A percentile compares a stretch with the other conserved stretches of the same genome.
Conservation (phyloP, 35 echinoderm and acorn worm species). For the Ophiothrix spiculata region DNA sequence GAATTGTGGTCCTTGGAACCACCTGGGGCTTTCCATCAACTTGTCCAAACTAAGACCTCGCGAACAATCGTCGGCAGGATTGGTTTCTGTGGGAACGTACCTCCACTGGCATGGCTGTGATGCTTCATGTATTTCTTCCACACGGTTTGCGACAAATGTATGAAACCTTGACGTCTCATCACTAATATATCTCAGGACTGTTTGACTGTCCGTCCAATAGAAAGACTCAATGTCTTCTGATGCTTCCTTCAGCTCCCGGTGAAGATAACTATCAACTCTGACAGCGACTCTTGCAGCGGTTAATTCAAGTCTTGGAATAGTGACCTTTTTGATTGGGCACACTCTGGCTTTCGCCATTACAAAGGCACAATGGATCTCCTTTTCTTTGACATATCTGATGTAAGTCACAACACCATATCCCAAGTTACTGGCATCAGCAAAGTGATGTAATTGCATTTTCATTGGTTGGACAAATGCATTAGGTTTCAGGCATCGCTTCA, state of each 20-base stretch:
- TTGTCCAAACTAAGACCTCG: background rate
- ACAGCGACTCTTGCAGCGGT: slow-evolving; percentile 40
- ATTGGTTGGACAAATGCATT: slow-evolving; percentile 31
- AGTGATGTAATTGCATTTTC: slow-evolving; percentile 56
- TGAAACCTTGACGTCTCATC: slow-evolving; percentile 34
- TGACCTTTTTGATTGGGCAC: slow-evolving; percentile 52
- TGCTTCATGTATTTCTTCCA: slow-evolving; percentile 30
- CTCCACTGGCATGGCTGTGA: slow-evolving; percentile 39
- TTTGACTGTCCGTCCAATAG: slow-evolving; percentile 60
- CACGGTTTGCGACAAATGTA: slow-evolving; percentile 63
- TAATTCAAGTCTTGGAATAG: slow-evolving; percentile 50
- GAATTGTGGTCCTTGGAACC: slow-evolving; percentile 20
- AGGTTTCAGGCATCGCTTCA: slow-evolving; percentile 45
- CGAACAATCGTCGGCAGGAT: slow-evolving; percentile 55
- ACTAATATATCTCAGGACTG: slow-evolving; percentile 46
- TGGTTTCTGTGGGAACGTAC: slow-evolving; percentile 18
- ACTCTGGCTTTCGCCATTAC: slow-evolving; percentile 38
- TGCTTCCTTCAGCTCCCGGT: background rate
- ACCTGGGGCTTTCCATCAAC: background rate
- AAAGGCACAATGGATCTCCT: slow-evolving; percentile 3
- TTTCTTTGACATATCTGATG: slow-evolving; percentile 36
- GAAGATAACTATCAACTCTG: slow-evolving; percentile 5
- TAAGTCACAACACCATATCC: slow-evolving; percentile 53
- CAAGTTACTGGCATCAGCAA: slow-evolving; percentile 61
- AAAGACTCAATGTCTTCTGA: background rate